Evolutionary conservation across 2,888 invertebrate species (phyloP).

Genomic region (Pilophorus perplexus): DNA sequence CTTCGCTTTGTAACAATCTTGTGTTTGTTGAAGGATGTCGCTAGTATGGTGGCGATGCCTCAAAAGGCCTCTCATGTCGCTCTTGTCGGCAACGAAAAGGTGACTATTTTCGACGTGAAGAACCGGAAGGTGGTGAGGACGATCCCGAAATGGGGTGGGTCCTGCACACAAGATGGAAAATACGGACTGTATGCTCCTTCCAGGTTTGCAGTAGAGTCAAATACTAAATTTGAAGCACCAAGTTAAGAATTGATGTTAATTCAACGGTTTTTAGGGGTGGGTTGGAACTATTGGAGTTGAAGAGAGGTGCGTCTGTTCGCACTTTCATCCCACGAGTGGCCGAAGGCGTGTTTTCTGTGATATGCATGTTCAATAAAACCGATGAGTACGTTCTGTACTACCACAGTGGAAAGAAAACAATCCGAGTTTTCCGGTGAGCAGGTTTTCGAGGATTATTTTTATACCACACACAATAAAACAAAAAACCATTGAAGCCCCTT

Average conservation of each 20-base stretch:
- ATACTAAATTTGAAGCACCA: not conserved
- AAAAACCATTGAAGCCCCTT: too few species aligned
- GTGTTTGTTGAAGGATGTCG: constrained; percentile 69
- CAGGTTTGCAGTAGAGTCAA: constrained; percentile 53
- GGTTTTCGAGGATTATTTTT: not conserved
- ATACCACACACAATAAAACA: too few species aligned
- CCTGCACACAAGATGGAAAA: constrained; percentile 81
- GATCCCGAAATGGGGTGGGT: constrained; percentile 89
- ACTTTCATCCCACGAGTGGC: constrained; percentile 92
- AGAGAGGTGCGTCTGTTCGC: constrained; percentile 81
- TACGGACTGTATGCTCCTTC: constrained; percentile 89
- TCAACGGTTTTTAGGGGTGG: constrained; percentile 68
- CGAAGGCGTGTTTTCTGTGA: constrained; percentile 95
- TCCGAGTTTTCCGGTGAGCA: constrained; percentile 78
- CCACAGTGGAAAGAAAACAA: constrained; percentile 90
- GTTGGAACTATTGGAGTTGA: constrained; percentile 85
- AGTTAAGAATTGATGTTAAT: not conserved
- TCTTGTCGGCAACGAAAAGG: constrained; percentile 85
- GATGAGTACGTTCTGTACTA: constrained; percentile 96
- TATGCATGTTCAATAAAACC: constrained; percentile 88
- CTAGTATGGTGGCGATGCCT: constrained; percentile 73
- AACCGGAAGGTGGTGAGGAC: constrained; percentile 83
- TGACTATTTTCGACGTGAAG: constrained; percentile 84
- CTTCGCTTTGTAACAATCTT: not conserved
- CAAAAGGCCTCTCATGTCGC: constrained; percentile 83